Conservation (phyloP, 2,888 invertebrate species). For the Pyrrhosoma nymphula region DNA sequence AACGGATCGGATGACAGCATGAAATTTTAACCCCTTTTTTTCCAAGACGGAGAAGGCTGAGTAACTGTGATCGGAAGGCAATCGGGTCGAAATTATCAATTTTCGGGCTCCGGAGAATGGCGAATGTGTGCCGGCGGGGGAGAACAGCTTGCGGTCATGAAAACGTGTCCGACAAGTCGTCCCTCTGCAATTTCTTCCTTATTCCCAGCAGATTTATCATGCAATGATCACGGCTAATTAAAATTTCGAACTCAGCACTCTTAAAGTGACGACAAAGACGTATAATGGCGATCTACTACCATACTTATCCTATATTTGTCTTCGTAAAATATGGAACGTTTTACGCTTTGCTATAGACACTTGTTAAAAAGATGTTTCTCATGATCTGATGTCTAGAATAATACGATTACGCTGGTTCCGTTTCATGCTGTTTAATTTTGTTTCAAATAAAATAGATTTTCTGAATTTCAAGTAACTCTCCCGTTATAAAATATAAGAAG, state of each 20-base stretch:
- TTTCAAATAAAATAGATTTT: too few species aligned
- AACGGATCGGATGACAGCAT: conserved; percentile 64
- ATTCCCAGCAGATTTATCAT: neutral
- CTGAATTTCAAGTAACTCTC: too few species aligned
- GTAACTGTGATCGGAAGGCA: conserved; percentile 35
- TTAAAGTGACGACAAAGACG: neutral
- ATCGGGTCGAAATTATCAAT: conserved; percentile 13
- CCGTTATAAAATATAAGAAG: too few species aligned
- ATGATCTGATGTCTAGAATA: too few species aligned
- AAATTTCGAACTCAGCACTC: neutral
- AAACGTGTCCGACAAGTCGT: neutral
- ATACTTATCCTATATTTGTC: neutral
- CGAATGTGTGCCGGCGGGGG: neutral
- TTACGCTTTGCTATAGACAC: neutral
- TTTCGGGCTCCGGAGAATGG: neutral
- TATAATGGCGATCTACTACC: neutral
- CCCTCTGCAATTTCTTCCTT: neutral
- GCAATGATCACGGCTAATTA: neutral
- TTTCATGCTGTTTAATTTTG: too few species aligned
- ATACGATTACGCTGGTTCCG: too few species aligned
- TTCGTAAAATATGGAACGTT: neutral
- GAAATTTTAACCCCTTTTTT: conserved; percentile 51
- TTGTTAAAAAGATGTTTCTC: too few species aligned
- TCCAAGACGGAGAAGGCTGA: neutral
- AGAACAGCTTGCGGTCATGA: neutral